Base-by-base conservation (phyloP, 2,113 vertebrate species). In the Pogonocichla stellata region DNA sequence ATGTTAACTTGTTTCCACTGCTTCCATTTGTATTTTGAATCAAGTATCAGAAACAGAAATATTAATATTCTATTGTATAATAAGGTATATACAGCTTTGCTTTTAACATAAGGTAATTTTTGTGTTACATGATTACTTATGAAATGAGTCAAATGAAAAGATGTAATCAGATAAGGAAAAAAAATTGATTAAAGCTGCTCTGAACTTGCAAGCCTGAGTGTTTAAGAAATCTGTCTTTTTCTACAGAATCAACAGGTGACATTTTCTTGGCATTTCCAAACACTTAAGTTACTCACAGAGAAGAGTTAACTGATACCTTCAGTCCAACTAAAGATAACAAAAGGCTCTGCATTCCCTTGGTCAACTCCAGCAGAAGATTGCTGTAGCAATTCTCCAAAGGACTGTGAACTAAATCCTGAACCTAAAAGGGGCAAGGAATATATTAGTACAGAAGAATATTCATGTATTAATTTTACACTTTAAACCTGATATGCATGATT, bases 341-440 rank as follows among this genome's bases (percentile, higher is more conserved):
- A 58, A 99, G 98, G 66, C 97, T 98, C 64, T 98, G 98, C 42
- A 99, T 94, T 56, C 99, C 99, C 72, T 98, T 99, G 47, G 97
- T 98, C 13, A 97, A 89, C 42, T 99, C 98, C 23, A 97, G 95
- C 92, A 99, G 77, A 74, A 99, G 98, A 92, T 97, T 98, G 88
- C 99, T 99, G 88, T 97, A 98, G 85, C 99, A 99, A 50, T 96
- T 99, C 90, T 99, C 99, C 95, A 98, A 71, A 42, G 99, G 99
- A 47, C 98, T 98, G 16, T 93, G 98, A 64, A 99, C 91, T 61
- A 99, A 98, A 5, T 97, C 80, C 54, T 94, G 95, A 58, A 98
- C 98, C 99, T 99, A 93, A n/a, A 95, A 96, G 58, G 33, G 91
- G 6, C 19, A 94, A 69, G 36, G 78, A 91, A 87, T 33, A 4